phyloP scores from a whole-genome alignment of 2,888 invertebrate species.

The Strigamia crassipes region DNA sequence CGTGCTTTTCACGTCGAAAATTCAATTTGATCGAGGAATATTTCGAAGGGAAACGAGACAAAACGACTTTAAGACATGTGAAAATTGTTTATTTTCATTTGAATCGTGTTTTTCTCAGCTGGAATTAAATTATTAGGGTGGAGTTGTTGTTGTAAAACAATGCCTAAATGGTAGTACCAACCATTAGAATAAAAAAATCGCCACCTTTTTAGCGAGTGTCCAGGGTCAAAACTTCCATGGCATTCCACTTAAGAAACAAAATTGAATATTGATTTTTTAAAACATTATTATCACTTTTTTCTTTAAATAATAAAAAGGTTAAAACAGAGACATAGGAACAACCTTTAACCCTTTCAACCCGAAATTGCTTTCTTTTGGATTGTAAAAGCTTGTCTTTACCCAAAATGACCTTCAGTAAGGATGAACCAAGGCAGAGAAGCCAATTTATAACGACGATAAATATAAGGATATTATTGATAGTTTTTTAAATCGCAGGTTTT shows the following conservation, averaged over 20 bases:
- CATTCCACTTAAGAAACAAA: neutral
- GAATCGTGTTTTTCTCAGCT: no score
- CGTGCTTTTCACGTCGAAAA: neutral
- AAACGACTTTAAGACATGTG: neutral
- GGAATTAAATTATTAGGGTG: neutral
- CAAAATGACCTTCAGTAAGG: conserved; percentile 4
- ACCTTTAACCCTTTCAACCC: neutral
- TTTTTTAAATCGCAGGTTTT: neutral
- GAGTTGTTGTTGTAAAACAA: neutral
- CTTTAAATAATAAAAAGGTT: no score
- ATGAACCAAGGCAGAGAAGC: neutral
- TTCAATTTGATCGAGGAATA: neutral
- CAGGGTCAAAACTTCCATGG: neutral
- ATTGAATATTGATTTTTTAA: neutral
- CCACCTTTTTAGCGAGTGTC: neutral
- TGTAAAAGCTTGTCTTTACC: conserved; percentile 4
- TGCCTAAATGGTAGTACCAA: neutral
- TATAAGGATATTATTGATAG: neutral
- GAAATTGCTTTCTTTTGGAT: neutral
- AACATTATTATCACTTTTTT: no score
- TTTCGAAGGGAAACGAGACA: no score
- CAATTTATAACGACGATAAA: neutral
- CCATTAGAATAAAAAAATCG: neutral
- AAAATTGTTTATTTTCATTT: neutral
- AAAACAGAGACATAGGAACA: no score